phyloP scores from a whole-genome alignment of 2,113 vertebrate genomes.

The Podarcis cretensis region DNA sequence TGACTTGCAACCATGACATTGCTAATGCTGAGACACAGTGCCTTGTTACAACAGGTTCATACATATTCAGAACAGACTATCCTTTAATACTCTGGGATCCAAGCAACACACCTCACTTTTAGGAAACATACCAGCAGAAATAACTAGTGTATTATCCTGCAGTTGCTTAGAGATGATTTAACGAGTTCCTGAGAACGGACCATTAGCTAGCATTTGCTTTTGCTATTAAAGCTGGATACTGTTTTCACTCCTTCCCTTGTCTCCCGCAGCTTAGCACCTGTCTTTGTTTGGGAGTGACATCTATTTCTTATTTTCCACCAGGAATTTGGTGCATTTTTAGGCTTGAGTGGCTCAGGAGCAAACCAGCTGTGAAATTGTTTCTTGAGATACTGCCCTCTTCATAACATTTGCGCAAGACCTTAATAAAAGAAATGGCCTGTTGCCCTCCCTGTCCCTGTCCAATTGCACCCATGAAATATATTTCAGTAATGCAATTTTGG shows the following conservation, averaged over 20 bases:
- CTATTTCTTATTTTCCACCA: slow-evolving; percentile 98
- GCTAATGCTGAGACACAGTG: slow-evolving; percentile 49
- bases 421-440: slow-evolving; percentile 86
- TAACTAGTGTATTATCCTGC: slow-evolving; percentile 87
- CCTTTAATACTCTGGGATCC: slow-evolving; percentile 75
- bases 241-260: slow-evolving; percentile 85
- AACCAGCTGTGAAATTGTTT: slow-evolving; percentile 99
- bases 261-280: slow-evolving; percentile 92
- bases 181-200: slow-evolving; percentile 96
- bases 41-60: slow-evolving; percentile 79
- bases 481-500: slow-evolving; percentile 87
- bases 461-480: slow-evolving; percentile 87
- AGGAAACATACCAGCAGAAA: slow-evolving; percentile 90
- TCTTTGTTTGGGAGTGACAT: slow-evolving; percentile 99
- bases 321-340: slow-evolving; percentile 99
- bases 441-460: slow-evolving; percentile 84
- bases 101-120: slow-evolving; percentile 82
- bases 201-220: slow-evolving; percentile 95
- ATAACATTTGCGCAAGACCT: slow-evolving; percentile 84
- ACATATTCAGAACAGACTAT: slow-evolving; percentile 69
- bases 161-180: slow-evolving; percentile 93
- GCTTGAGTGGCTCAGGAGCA: slow-evolving; percentile 99
- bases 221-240: slow-evolving; percentile 99
- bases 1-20: slow-evolving; percentile 46
- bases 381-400: slow-evolving; percentile 92